A percentile compares a stretch with the other conserved stretches of the same genome.
Conservation (phyloP, 2,113 vertebrate genomes). For the Carassius carassius region DNA sequence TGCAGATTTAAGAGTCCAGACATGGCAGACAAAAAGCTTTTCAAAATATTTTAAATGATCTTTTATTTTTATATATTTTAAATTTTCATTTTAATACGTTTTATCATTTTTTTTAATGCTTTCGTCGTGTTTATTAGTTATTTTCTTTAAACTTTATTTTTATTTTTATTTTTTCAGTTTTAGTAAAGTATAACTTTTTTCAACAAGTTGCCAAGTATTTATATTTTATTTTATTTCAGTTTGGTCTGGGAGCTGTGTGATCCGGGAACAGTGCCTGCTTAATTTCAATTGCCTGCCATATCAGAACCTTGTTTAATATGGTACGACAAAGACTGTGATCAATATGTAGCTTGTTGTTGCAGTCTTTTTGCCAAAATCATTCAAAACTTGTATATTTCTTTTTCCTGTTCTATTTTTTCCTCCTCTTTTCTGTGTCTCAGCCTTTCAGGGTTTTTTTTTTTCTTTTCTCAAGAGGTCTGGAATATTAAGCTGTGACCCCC, state of each 20-base stretch:
- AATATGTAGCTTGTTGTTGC: conserved; percentile 30
- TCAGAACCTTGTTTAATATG: conserved; percentile 33
- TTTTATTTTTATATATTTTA: too few relatives aligned
- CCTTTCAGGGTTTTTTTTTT: conserved; percentile 37
- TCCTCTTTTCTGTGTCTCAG: conserved; percentile 34
- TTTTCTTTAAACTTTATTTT: too few relatives aligned
- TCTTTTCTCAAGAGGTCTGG: conserved; percentile 57
- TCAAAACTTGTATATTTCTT: conserved; percentile 39
- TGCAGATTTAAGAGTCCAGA: conserved; percentile 67
- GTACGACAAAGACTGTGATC: conserved; percentile 45
- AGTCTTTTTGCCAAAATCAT: conserved; percentile 30
- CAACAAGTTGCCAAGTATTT: too few relatives aligned
- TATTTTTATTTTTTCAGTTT: too few relatives aligned
- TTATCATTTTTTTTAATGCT: too few relatives aligned
- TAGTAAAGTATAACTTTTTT: too few relatives aligned
- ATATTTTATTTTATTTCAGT: too few relatives aligned
- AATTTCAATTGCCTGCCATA: conserved; percentile 41
- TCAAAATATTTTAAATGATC: too few relatives aligned
- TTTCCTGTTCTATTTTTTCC: conserved; percentile 25
- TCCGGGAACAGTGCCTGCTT: neutral
- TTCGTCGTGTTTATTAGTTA: too few relatives aligned
- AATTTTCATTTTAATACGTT: too few relatives aligned
- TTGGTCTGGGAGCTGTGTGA: neutral
- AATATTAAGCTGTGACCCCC: conserved; percentile 58
- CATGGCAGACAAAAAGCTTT: conserved; percentile 79